These are phyloP conservation scores for Sarcophaga bullata DNA, from an alignment of 1,140 invertebrate genomes.

Conservation along the genomic window DNA sequence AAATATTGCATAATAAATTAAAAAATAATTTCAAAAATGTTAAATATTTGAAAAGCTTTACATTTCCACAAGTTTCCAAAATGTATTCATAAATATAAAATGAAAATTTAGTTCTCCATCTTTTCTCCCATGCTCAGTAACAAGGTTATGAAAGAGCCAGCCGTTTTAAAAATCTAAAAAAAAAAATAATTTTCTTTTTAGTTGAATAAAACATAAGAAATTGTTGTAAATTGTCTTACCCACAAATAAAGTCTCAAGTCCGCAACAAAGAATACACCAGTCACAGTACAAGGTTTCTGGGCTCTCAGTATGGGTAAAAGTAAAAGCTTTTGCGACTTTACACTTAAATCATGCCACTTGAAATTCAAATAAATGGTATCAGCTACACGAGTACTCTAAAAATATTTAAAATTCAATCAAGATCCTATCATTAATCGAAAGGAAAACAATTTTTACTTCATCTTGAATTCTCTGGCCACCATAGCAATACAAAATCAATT, in stretches of 20 bases:
- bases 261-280: background rate
- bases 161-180: slow-evolving; percentile 10
- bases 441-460: background rate
- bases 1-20: too few relatives aligned
- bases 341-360: background rate
- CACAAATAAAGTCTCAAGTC: slow-evolving; percentile 11
- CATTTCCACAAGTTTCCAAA: background rate
- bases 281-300: background rate
- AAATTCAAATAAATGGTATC: background rate
- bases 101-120: background rate
- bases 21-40: background rate
- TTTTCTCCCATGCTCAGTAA: background rate
- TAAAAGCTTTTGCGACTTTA: background rate
- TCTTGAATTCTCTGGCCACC: slow-evolving; percentile 13
- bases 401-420: background rate
- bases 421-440: background rate
- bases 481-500: slow-evolving; percentile 14
- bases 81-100: too few relatives aligned
- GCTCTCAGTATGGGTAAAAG: background rate
- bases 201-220: too few relatives aligned
- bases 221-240: background rate
- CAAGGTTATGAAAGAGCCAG: background rate
- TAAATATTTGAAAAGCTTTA: background rate
- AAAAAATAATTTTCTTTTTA: too few relatives aligned
- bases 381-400: background rate